Evolutionary conservation across 2,797 vertebrate species (phyloP).

Genomic region (Helicolenus hilgendorfi): DNA sequence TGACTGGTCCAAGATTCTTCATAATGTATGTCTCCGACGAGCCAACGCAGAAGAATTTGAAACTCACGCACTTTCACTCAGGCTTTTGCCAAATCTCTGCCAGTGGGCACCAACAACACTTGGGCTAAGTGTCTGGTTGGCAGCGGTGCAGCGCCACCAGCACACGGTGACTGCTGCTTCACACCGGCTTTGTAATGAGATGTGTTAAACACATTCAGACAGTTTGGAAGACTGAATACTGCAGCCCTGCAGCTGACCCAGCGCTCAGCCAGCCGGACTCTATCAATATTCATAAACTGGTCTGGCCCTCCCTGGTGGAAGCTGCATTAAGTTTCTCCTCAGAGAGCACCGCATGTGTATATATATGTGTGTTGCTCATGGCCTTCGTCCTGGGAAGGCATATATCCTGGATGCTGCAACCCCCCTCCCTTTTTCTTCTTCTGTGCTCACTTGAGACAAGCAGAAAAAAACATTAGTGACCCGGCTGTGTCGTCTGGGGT

Average conservation of each 20-base stretch:
- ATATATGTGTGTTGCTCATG: slow-evolving; percentile 57
- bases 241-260: slow-evolving; percentile 59
- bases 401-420: slow-evolving; percentile 61
- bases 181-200: slow-evolving; percentile 52
- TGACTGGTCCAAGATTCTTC: neutral
- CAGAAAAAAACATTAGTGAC: slow-evolving; percentile 65
- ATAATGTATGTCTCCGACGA: neutral
- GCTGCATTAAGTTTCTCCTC: slow-evolving; percentile 62
- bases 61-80: neutral
- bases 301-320: slow-evolving; percentile 67
- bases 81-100: slow-evolving; percentile 57
- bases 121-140: slow-evolving; percentile 58
- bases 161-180: slow-evolving; percentile 21
- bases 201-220: slow-evolving; percentile 63
- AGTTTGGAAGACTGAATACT: slow-evolving; percentile 48
- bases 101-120: slow-evolving; percentile 63
- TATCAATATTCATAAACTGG: slow-evolving; percentile 80
- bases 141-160: slow-evolving; percentile 37
- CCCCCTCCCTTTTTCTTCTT: slow-evolving; percentile 13
- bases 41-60: neutral
- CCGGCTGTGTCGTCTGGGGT: slow-evolving; percentile 19
- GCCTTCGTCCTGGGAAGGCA: slow-evolving; percentile 62
- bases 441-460: slow-evolving; percentile 46
- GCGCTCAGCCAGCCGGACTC: slow-evolving; percentile 56
- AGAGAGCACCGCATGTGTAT: slow-evolving; percentile 26